phyloP scores from a whole-genome alignment of 2,888 invertebrate genomes.

The Drosophila helvetica region DNA sequence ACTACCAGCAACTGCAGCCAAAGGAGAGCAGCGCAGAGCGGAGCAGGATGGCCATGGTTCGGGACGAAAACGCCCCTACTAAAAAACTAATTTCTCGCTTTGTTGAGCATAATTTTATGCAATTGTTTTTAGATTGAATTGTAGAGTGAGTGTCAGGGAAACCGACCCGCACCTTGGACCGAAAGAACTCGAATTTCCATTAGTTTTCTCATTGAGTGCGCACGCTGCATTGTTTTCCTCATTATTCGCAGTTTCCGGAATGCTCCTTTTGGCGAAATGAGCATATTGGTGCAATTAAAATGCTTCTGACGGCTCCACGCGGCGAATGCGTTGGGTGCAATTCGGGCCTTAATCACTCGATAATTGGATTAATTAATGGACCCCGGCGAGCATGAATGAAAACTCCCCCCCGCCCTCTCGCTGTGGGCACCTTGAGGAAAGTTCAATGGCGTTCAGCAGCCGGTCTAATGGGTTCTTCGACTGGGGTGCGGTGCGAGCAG shows the following conservation, averaged over 20 bases:
- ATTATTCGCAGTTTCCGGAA: slow-evolving; percentile 12
- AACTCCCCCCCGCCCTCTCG: not conserved
- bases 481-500: slow-evolving; percentile 19
- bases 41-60: slow-evolving; percentile 39
- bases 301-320: slow-evolving; percentile 24
- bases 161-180: slow-evolving; percentile 22
- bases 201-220: not conserved
- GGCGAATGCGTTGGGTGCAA: slow-evolving; percentile 24
- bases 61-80: slow-evolving; percentile 56
- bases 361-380: slow-evolving; percentile 46
- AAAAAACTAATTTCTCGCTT: slow-evolving; percentile 75
- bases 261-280: not conserved
- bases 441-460: slow-evolving; percentile 41
- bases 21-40: slow-evolving; percentile 1
- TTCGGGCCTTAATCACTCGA: slow-evolving; percentile 26
- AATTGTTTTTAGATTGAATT: slow-evolving; percentile 68
- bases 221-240: not conserved
- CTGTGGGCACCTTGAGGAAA: slow-evolving; percentile 26
- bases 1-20: slow-evolving; percentile 15
- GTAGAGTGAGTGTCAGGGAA: slow-evolving; percentile 6
- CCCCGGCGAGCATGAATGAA: slow-evolving; percentile 4
- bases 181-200: slow-evolving; percentile 14
- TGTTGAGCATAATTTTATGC: slow-evolving; percentile 74
- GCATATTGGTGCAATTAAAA: slow-evolving; percentile 30
- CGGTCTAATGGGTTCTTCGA: slow-evolving; percentile 42